Evolutionary conservation across 30 jellyfish, hydroid and myxozoan genomes (phyloP), one percentile per base, ranked within the genome.

Genomic region (Clytia hemisphaerica): DNA sequence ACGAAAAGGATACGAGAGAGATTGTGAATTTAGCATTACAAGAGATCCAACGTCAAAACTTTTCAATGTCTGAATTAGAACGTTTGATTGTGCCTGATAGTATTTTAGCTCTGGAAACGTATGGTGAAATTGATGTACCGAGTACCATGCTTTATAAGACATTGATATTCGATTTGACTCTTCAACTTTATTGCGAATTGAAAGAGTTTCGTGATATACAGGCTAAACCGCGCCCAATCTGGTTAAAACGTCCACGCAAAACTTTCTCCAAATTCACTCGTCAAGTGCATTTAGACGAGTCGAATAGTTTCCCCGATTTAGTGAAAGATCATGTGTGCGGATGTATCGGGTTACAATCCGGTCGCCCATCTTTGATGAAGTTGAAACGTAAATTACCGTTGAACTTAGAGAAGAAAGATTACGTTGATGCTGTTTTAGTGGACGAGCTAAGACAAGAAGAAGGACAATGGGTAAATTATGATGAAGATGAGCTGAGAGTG

Each of bases 361-460:
- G 99, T 31, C 45, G 99, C 67, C 99, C 99, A 44, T 44, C 82
- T 22, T 72, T 91, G 4, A 94, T 77, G 7, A 60, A 48, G 47
- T 47, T 91, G 76, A 83, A 83, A 67, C 93, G 75, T 69, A 79
- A 82, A 63, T 76, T 91, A 32, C 99, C 99, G 66, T 72, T 91
- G 72, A 91, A 91, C 59, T 72, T 87, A 2, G 64, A 93, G 25
- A 91, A 91, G 68, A 91, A 91, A 55, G 99, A 91, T 48, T 91
- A 91, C 61, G 93, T 91, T 26, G 99, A 91, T 45, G 99, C 99
- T 5, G 45, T 91, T 15, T 51, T 91, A 21, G 99, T 91, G 15
- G 95, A 91, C 30, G 99, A 91, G 38, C 80, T 91, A 30, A 93
- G 99, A 45, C 95, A 91, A 50, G 99, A 91, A 57, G 99, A 91